Evolutionary conservation across 2,113 vertebrate species (phyloP), one percentile per base, ranked within the genome.

Genomic region (Corvus cornix): DNA sequence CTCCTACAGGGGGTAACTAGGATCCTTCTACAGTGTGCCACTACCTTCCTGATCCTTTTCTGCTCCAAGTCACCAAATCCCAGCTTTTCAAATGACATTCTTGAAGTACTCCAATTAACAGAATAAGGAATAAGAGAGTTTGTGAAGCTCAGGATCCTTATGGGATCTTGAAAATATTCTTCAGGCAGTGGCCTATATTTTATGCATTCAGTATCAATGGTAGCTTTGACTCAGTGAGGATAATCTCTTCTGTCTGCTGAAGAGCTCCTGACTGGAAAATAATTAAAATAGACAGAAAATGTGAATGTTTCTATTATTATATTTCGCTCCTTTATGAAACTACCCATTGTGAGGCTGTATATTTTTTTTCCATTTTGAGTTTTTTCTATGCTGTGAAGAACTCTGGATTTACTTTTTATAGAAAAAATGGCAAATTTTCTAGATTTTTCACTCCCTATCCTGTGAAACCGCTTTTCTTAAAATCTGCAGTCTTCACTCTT

Each of bases 141-240:
- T 66, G 30, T 66, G 69, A 80, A 88, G 56, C 41, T 81, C 56
- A 33, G 43, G 43, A 79, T 82, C 26, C 89, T 96, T 95, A 79
- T 58, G 76, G 83, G 77, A 92, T 93, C 64, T 62, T 89, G 88
- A 90, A 95, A 95, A 88, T 56, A 75, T 26, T 89, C 86, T 94
- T 75, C 83, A 90, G 73, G 92, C 83, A 87, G 30, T 84, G 83
- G 68, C 92, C 93, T 89, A 81, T 86, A 93, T 96, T 90, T 96
- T 94, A 81, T 79, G 55, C 69, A 81, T 86, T 93, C 69, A 41
- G 35, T 46, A 64, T 68, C 59, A 80, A 26, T 24, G 5, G 60
- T 63, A 63, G 59, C 35, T 95, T 95, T 93, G 75, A 59, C 31
- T 93, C 68, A 58, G 26, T 79, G 49, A 91, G 28, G 28, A 31